Percentiles rank a stretch among this genome's conserved stretches.
These are phyloP conservation scores for Lampropteryx suffumata DNA, from an alignment of 2,888 invertebrate species.

Conservation along the genomic window DNA sequence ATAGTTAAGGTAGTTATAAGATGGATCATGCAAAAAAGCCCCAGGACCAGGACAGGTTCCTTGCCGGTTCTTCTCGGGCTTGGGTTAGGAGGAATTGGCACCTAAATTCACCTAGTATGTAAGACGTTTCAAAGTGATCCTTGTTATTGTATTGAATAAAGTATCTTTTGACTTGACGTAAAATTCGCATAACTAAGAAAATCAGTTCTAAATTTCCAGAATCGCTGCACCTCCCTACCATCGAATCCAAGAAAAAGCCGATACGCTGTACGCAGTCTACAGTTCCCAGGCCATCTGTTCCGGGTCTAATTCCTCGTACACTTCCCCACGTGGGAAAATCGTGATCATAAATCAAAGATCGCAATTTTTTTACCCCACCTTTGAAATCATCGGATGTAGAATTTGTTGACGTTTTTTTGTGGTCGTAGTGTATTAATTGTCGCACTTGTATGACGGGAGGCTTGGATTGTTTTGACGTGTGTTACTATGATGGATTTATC, in stretches of 20 bases:
- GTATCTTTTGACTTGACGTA: background rate
- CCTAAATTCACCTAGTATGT: too few species aligned
- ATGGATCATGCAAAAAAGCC: too few species aligned
- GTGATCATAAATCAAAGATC: conserved; percentile 66
- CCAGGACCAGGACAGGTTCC: too few species aligned
- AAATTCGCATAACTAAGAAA: background rate
- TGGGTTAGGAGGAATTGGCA: too few species aligned
- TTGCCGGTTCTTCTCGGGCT: too few species aligned
- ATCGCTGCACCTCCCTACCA: conserved; percentile 33
- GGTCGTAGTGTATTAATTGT: conserved; percentile 20
- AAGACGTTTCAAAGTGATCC: too few species aligned
- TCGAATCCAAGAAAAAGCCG: conserved; percentile 54
- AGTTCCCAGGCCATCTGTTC: conserved; percentile 70
- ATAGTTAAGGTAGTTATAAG: too few species aligned
- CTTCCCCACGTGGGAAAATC: conserved; percentile 73
- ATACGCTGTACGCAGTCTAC: conserved; percentile 43
- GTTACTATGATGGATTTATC: conserved; percentile 16
- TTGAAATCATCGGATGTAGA: conserved; percentile 22
- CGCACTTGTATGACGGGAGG: conserved; percentile 14
- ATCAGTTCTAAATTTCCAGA: conserved; percentile 33
- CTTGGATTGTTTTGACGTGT: conserved; percentile 11
- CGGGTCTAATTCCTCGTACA: conserved; percentile 73
- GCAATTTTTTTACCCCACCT: conserved; percentile 48
- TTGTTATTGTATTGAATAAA: too few species aligned
- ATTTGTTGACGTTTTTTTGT: conserved; percentile 28